Evolutionary conservation across 1,140 invertebrate genomes (phyloP), one percentile per base, ranked within the genome.

Genomic region (Pachyrhynchus sulphureomaculatus): DNA sequence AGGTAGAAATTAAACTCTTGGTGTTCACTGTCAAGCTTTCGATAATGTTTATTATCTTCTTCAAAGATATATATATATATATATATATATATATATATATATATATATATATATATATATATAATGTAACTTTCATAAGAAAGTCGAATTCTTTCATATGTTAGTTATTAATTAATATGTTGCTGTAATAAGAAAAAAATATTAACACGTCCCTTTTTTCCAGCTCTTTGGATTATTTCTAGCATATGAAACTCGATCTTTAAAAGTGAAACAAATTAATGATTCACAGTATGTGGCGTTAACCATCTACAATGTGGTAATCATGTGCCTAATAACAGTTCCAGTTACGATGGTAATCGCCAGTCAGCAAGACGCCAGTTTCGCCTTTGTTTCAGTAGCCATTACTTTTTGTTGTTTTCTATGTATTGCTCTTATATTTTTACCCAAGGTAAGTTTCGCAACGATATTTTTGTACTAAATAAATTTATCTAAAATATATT

Each of bases 301-400:
- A 93, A 95, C 95, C 67, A 98, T 99, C 72, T 99, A 99, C 80
- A 99, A 99, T 79, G 96, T 99, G 42, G 96, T 97, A 54, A 93
- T 99, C 20, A 83, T 99, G 10, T 98, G 95, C 75, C 79, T 99
- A 53, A 98, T 99, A 72, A 98, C 96, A 8, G 95, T 92, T 10
- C 96, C 96, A 0, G 96, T 99, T 32, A 94, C 93, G 9, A 86
- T 99, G 81, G 94, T 99, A 12, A 98, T 99, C 63, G 90, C 91
- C 49, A 93, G 91, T 63, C 96, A 99, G 74, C 94, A 98, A 75
- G 94, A 99, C 78, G 95, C 96, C 9, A 93, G 92, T 63, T 99
- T 96, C 77, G 93, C 93, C 12, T 99, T 99, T 78, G 91, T 98
- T 20, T 89, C 95, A 1, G 80, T 98, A 39, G 92, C 95, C 20